These are phyloP conservation scores for Synergus gifuensis DNA, from an alignment of 2,888 invertebrate genomes.

Conservation along the genomic window DNA sequence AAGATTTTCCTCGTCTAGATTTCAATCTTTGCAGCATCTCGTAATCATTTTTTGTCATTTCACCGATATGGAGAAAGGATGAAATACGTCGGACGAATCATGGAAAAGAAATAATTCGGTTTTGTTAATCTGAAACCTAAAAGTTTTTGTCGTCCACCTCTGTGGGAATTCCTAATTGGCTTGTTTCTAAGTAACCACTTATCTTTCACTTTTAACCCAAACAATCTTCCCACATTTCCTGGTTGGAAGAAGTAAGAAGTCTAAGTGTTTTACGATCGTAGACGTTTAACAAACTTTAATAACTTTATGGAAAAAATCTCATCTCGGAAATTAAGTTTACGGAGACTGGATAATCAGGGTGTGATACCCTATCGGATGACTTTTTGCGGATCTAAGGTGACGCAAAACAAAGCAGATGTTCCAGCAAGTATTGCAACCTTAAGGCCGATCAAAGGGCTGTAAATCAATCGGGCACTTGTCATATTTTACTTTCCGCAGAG, in stretches of 20 bases:
- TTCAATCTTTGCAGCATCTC: not conserved
- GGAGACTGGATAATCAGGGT: not conserved
- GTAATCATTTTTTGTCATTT: too few species aligned
- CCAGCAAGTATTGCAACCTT: not conserved
- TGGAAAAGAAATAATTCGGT: too few species aligned
- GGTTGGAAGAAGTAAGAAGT: not conserved
- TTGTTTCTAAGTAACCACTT: not conserved
- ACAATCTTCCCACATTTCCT: not conserved
- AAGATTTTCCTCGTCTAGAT: not conserved
- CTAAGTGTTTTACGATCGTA: not conserved
- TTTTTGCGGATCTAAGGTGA: not conserved
- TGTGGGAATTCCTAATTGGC: too few species aligned
- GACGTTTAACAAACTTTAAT: not conserved
- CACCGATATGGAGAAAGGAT: too few species aligned
- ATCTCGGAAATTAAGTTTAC: not conserved
- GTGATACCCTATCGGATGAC: not conserved
- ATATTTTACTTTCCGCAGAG: not conserved
- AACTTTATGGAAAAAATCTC: not conserved
- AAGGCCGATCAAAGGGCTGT: not conserved
- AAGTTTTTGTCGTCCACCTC: too few species aligned
- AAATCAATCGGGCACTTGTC: not conserved
- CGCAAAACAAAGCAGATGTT: not conserved
- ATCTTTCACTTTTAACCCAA: not conserved
- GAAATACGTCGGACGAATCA: too few species aligned
- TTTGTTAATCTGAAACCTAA: too few species aligned